phyloP scores from a whole-genome alignment of 2,888 invertebrate genomes.

The Branchellion lobata region DNA sequence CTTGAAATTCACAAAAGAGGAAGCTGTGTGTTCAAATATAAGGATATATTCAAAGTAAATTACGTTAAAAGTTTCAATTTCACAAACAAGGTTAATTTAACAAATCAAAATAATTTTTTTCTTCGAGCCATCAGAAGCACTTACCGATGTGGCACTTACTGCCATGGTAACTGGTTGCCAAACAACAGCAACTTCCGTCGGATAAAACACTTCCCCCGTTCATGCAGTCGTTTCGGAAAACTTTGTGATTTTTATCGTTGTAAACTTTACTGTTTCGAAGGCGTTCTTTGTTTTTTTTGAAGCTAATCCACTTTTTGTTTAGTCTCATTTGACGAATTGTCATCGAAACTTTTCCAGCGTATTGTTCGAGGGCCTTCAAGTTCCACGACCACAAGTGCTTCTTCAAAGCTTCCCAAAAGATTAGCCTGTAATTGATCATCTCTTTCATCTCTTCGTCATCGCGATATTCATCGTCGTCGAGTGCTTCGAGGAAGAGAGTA shows the following conservation, averaged over 20 bases:
- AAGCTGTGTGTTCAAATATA: background rate
- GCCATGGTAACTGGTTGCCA: conserved; percentile 31
- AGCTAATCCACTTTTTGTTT: background rate
- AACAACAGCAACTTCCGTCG: conserved; percentile 1
- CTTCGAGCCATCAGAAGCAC: no score
- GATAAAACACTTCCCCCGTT: conserved; percentile 1
- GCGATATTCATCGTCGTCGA: background rate
- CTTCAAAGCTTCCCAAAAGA: background rate
- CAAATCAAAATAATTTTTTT: no score
- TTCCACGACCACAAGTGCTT: background rate
- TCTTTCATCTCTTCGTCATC: background rate
- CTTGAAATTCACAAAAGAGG: background rate
- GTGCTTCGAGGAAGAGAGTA: background rate
- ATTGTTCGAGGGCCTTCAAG: background rate
- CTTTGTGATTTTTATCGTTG: no score
- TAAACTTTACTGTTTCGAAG: no score
- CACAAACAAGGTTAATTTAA: no score
- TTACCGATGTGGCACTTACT: conserved; percentile 18
- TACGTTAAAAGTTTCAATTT: no score
- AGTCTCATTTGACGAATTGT: background rate
- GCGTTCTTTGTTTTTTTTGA: background rate
- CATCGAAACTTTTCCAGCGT: background rate
- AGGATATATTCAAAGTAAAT: no score
- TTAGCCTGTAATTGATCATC: background rate
- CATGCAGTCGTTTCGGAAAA: background rate